Percentiles rank a stretch among this genome's conserved stretches.
These are phyloP conservation scores for Mantis religiosa DNA, from an alignment of 2,888 invertebrate genomes.

Conservation along the genomic window DNA sequence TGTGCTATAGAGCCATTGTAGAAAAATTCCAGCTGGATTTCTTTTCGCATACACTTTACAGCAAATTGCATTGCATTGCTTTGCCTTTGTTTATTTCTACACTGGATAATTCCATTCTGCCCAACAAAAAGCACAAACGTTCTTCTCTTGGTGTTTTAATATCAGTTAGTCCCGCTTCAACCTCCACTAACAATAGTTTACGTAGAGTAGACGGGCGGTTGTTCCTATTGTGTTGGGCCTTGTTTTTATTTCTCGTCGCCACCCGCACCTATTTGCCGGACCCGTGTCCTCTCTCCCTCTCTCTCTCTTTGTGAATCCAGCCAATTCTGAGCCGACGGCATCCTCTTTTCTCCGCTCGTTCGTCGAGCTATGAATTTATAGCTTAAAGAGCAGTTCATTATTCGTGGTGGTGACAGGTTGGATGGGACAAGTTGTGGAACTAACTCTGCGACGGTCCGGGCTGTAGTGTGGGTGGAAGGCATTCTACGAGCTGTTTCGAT, in stretches of 20 bases:
- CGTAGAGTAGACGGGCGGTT: not conserved
- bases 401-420: slow-evolving; percentile 26
- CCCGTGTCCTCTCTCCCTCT: not conserved
- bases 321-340: slow-evolving; percentile 17
- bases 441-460: not conserved
- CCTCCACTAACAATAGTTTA: not conserved
- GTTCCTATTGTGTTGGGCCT: not conserved
- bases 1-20: not conserved
- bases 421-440: slow-evolving; percentile 26
- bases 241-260: not conserved
- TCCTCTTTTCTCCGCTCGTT: not conserved
- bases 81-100: not conserved
- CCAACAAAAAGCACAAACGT: not conserved
- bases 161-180: not conserved
- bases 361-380: slow-evolving; percentile 26
- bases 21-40: not conserved
- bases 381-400: slow-evolving; percentile 29
- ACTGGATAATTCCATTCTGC: not conserved
- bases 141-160: not conserved
- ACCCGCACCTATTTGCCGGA: not conserved
- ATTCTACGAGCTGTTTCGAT: not conserved
- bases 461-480: not conserved
- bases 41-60: not conserved
- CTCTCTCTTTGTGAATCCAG: slow-evolving; percentile 3
- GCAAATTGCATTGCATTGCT: not conserved